Base-by-base conservation (phyloP, 2,888 invertebrate genomes). In the Choristoneura rosaceana region DNA sequence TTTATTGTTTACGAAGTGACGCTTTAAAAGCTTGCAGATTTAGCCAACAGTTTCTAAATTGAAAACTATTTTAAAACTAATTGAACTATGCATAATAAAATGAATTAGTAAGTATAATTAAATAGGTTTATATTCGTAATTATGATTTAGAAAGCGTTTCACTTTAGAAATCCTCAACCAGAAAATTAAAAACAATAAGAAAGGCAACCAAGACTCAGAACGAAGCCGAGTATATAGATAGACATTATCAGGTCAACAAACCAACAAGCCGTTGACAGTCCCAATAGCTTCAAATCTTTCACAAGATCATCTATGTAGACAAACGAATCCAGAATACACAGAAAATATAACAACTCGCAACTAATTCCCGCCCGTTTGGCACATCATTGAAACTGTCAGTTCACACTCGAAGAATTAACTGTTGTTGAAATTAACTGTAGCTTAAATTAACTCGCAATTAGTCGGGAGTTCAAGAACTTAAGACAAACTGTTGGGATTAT, bases 321-420 rank as follows among this genome's bases (percentile, higher is more conserved):
- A 64, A 9, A 61, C 41, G 4, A 12, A 17, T n/a, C 45, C 33
- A 45, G 7, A 17, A 14, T 45, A 62, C 14, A 47, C 62, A 10
- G 9, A n/a, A 62, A 47, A 34, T 34, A 43, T 52, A 55, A 58
- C 43, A 58, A 43, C 52, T 5, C 3, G 14, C 58, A 4, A 25
- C 4, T 12, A 25, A 7, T 25, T 55, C 9, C 12, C 55, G 17
- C 17, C 15, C 55, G 63, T 70, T 64, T 58, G 64, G 17, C 45
- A 17, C 58, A 45, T 70, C 64, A 64, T 64, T 64, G 63, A 58
- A 47, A 38, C 17, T 47, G 64, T 64, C 70, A 55, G 63, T 34
- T 17, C 45, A 17, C 64, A 64, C 63, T 62, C 47, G 43, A 0
- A 33, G 43, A 33, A 62, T 62, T 25, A 45, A 62, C 45, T 62